Evolutionary conservation across 2,888 invertebrate species (phyloP).

Genomic region (Macaria liturata): DNA sequence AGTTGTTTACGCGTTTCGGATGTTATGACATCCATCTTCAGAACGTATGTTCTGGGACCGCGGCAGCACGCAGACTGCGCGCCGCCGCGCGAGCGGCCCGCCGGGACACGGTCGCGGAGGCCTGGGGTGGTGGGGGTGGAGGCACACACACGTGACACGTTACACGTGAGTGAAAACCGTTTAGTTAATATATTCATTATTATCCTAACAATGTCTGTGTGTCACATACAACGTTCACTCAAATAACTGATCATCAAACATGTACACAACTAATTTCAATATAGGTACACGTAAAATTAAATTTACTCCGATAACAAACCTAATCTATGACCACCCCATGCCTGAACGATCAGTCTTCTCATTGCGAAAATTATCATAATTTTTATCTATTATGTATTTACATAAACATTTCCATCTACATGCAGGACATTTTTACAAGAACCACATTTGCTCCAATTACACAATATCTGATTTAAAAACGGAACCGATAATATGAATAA

Average conservation of each 20-base stretch:
- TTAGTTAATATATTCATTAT: too few species aligned
- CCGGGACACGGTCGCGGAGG: too few species aligned
- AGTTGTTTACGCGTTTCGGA: too few species aligned
- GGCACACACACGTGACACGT: too few species aligned
- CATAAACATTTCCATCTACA: conserved; percentile 43
- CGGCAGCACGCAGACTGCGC: too few species aligned
- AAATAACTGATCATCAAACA: too few species aligned
- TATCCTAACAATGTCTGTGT: too few species aligned
- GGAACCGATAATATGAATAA: not conserved
- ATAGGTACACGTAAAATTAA: conserved; percentile 70
- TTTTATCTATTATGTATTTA: conserved; percentile 53
- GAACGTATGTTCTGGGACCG: too few species aligned
- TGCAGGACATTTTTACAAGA: conserved; percentile 49
- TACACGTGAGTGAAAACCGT: too few species aligned
- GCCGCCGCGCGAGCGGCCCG: too few species aligned
- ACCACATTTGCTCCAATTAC: conserved; percentile 20
- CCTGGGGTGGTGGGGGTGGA: too few species aligned
- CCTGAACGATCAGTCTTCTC: conserved; percentile 82
- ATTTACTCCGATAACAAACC: conserved; percentile 66
- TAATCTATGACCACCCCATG: conserved; percentile 71
- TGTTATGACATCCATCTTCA: too few species aligned
- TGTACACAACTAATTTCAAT: conserved; percentile 57
- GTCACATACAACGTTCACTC: not conserved
- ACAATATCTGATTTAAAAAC: conserved; percentile 28
- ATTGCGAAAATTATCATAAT: conserved; percentile 79